A percentile compares a stretch with the other conserved stretches of the same genome.
Evolutionary conservation across 2,113 vertebrate genomes (phyloP).

Genomic region (Neofelis nebulosa): DNA sequence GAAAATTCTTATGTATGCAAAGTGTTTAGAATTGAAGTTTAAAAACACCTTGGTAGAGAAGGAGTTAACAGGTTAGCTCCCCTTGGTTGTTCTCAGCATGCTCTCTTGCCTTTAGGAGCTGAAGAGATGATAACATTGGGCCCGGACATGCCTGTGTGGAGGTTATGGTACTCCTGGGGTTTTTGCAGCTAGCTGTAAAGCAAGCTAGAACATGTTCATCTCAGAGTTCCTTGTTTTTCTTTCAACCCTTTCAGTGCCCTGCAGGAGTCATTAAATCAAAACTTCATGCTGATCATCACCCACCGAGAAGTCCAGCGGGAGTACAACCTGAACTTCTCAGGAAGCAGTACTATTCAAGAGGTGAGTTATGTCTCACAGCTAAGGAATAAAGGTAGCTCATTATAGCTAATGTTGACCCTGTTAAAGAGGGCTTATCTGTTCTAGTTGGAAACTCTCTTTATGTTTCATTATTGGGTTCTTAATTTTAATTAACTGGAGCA

Average conservation of each 20-base stretch:
- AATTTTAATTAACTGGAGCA: slow-evolving; percentile 79
- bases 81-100: slow-evolving; percentile 87
- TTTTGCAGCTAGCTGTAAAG: slow-evolving; percentile 87
- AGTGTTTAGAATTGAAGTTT: slow-evolving; percentile 78
- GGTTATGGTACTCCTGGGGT: slow-evolving; percentile 87
- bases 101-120: slow-evolving; percentile 84
- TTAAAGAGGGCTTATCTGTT: slow-evolving; percentile 80
- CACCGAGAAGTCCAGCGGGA: slow-evolving; percentile 99
- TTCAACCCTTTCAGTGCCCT: slow-evolving; percentile 92
- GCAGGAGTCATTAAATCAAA: slow-evolving; percentile 98
- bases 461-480: slow-evolving; percentile 81
- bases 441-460: slow-evolving; percentile 79
- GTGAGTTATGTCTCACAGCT: slow-evolving; percentile 90
- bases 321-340: slow-evolving; percentile 99
- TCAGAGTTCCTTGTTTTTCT: slow-evolving; percentile 91
- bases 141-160: slow-evolving; percentile 91
- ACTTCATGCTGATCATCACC: slow-evolving; percentile 98
- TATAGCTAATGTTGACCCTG: slow-evolving; percentile 85
- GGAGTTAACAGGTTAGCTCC: slow-evolving; percentile 86
- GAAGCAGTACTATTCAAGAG: slow-evolving; percentile 99
- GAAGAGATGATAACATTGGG: slow-evolving; percentile 87
- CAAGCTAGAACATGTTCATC: slow-evolving; percentile 94
- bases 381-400: slow-evolving; percentile 86
- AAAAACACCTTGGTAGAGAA: slow-evolving; percentile 82
- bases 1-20: slow-evolving; percentile 68